Base-by-base conservation (phyloP, 2,888 invertebrate genomes). In the Lithophane socia region DNA sequence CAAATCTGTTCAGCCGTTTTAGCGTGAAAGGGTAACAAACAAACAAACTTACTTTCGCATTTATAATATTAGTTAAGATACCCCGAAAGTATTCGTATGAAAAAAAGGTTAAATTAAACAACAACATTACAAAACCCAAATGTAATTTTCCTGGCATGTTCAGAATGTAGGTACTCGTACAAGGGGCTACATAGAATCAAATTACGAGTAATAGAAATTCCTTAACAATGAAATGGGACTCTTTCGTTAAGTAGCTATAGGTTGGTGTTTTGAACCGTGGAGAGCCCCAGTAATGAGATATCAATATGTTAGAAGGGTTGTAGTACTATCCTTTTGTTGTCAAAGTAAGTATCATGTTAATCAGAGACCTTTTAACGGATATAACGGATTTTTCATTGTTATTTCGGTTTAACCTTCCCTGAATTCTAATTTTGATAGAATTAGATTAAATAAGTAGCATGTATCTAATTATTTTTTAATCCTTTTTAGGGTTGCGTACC, bases 261-360 rank as follows among this genome's bases (percentile, higher is more conserved):
- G 74, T 66, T 75, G 24, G 52, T 86, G 71, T 80, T 80, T 79
- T 79, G 29, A 77, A 83, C 74, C 58, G 61, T 80, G 72, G 79
- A 54, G 47, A 78, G 70, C 18, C 44, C 72, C 18, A 58, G 65
- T 80, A 79, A 86, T 81, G 75, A 83, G 73, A 77, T 66, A 60
- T 61, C 37, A 66, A 29, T 29, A 29, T 29, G 54, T 44, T 13
- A 67, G 52, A 75, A 69, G 58, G 72, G 61, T 73, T 71, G 2
- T 18, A 9, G 13, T 44, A 42, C 18, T 42, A 58, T 13, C 58
- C 68, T 60, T 79, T 71, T 58, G 54, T 71, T 61, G 49, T 75
- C 42, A 71, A 67, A 75, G 56, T 66, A 69, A 78, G 77, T 76
- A 86, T 75, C 66, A 73, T 73, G 58, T 67, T 79, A 70, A 75